These are phyloP conservation scores for Octodon degus DNA, from an alignment of 2,113 vertebrate species.

Conservation along the genomic window DNA sequence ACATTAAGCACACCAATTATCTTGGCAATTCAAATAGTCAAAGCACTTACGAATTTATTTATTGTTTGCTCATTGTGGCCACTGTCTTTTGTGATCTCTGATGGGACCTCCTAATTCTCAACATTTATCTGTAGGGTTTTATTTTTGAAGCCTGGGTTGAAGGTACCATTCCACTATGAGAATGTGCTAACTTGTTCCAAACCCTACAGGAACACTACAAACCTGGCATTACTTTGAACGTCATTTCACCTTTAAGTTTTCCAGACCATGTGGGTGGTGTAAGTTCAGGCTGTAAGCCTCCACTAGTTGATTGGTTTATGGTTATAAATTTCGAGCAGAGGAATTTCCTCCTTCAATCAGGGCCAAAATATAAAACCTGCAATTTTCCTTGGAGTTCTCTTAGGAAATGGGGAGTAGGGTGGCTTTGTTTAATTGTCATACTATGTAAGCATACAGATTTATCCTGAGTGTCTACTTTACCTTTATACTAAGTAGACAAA, in stretches of 20 bases:
- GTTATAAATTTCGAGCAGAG: constrained; percentile 41
- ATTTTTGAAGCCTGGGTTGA: not conserved
- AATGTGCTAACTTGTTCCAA: constrained; percentile 32
- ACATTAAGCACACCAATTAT: not conserved
- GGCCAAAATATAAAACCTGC: constrained; percentile 33
- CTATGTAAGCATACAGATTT: not conserved
- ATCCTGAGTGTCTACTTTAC: not conserved
- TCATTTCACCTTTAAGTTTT: constrained; percentile 54
- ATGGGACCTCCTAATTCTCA: constrained; percentile 8
- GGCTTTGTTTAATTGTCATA: constrained; percentile 21
- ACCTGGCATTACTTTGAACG: constrained; percentile 35
- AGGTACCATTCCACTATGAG: not conserved
- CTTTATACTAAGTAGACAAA: not conserved
- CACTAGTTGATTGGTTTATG: not conserved
- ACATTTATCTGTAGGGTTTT: not conserved
- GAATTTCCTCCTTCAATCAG: constrained; percentile 46
- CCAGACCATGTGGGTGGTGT: not conserved
- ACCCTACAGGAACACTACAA: not conserved
- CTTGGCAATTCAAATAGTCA: constrained; percentile 33
- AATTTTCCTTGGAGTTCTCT: not conserved
- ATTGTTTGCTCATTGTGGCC: constrained; percentile 4
- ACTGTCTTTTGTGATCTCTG: constrained; percentile 42
- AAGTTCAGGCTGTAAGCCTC: constrained; percentile 8
- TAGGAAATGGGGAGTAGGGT: not conserved
- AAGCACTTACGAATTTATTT: constrained; percentile 24